A percentile compares a stretch with the other conserved stretches of the same genome.
phyloP scores from a whole-genome alignment of 2,797 vertebrate genomes.

The Pseudocheirus occidentalis region DNA sequence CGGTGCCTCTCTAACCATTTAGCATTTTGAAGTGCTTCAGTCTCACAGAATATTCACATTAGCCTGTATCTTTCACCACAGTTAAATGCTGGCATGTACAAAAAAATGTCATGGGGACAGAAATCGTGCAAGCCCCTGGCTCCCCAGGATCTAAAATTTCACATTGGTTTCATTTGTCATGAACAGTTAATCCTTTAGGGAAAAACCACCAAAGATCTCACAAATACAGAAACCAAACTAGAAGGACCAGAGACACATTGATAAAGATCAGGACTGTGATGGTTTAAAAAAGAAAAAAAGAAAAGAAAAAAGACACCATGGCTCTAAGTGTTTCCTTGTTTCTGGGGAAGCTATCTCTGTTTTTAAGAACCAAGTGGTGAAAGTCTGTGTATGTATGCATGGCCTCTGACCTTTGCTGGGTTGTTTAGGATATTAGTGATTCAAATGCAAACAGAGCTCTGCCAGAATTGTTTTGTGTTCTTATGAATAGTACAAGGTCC shows the following conservation, averaged over 20 bases:
- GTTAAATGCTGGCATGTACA: background rate
- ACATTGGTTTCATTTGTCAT: background rate
- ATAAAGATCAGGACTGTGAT: slow-evolving; percentile 18
- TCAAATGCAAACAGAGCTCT: background rate
- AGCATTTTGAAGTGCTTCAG: background rate
- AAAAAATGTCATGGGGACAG: background rate
- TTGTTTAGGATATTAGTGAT: background rate
- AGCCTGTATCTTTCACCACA: background rate
- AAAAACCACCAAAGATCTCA: slow-evolving; percentile 15
- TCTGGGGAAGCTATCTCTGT: slow-evolving; percentile 3
- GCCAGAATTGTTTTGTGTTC: slow-evolving; percentile 3
- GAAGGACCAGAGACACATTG: slow-evolving; percentile 53
- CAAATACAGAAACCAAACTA: slow-evolving; percentile 27
- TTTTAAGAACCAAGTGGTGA: slow-evolving; percentile 36
- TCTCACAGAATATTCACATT: background rate
- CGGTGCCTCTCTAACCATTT: background rate
- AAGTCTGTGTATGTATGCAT: background rate
- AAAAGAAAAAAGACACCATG: slow-evolving; percentile 29
- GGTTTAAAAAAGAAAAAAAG: background rate
- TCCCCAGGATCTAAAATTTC: background rate
- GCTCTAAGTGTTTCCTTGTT: slow-evolving; percentile 14
- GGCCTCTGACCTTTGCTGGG: background rate
- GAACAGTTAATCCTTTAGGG: background rate
- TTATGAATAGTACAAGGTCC: slow-evolving; percentile 47
- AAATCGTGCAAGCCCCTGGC: background rate